Evolutionary conservation across 2,113 vertebrate genomes (phyloP), one percentile per base, ranked within the genome.

Genomic region (Elephas maximus): DNA sequence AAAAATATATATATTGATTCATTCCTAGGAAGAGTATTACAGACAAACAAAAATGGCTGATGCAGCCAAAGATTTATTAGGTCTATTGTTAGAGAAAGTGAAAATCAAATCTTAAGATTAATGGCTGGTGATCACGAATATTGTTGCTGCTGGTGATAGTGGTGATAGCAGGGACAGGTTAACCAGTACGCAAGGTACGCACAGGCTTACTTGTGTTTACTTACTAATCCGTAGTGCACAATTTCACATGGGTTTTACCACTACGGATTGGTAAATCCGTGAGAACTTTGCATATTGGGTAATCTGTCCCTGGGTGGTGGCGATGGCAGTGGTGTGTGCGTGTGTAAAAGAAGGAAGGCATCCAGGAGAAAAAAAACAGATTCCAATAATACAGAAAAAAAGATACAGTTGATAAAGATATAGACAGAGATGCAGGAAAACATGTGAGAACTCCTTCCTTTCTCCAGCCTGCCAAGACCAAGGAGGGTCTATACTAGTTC

Each of bases 21-120:
- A 71, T 81, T 84, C 53, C 37, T 77, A 37, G 88, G 18, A 91
- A 82, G 80, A 11, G 8, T 23, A 83, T 67, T 53, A 65, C 8
- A 80, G 51, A 84, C 67, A 93, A 95, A 85, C 44, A 5, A 73
- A 74, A 67, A 57, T 57, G 1, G 41, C 63, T 71, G 77, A 69
- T 28, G n/a, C 44, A 94, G 57, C 28, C 76, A 11, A 37, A 11
- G 73, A 65, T 62, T 81, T 45, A 77, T 88, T 80, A 78, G 15
- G 24, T 48, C 33, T 78, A 5, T 73, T 93, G 44, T 74, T 83
- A 83, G 65, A 76, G 17, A 91, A 76, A 96, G 17, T 77, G 14
- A 69, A 89, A 94, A 71, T 74, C 63, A 79, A 79, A 67, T 90
- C 77, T 89, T 84, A 74, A 90, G 45, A 76, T 63, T 79, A 84